Evolutionary conservation across 1,140 invertebrate genomes (phyloP).

Genomic region (Drosophila rhopaloa): DNA sequence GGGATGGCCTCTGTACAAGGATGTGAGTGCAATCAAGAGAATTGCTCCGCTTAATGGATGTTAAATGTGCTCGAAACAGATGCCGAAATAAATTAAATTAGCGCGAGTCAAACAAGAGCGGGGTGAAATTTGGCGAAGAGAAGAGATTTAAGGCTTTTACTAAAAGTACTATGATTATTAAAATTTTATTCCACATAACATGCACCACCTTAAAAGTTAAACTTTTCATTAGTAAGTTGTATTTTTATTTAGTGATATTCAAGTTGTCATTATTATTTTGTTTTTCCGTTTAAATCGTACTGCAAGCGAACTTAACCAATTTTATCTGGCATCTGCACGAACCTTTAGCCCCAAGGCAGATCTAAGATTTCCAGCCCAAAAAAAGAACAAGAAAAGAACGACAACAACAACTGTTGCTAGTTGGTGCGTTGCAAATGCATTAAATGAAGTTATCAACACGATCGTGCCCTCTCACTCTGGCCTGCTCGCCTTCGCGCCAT

Average conservation of each 20-base stretch:
- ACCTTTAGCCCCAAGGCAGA: background rate
- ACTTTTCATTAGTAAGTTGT: background rate
- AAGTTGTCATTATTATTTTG: too few species aligned
- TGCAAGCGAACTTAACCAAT: background rate
- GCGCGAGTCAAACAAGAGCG: constrained; percentile 32
- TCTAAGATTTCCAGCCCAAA: constrained; percentile 6
- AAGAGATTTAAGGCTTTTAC: background rate
- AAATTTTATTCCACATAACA: too few species aligned
- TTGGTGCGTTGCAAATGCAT: constrained; percentile 69
- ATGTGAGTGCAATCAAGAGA: constrained; percentile 76
- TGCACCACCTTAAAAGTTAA: too few species aligned
- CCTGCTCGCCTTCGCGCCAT: constrained; percentile 12
- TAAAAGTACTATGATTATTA: background rate
- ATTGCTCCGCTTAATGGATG: constrained; percentile 80
- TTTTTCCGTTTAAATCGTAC: background rate
- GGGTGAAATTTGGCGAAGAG: constrained; percentile 6
- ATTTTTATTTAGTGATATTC: too few species aligned
- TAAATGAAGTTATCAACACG: constrained; percentile 76
- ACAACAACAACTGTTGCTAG: constrained; percentile 63
- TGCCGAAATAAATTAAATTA: constrained; percentile 83
- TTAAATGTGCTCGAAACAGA: constrained; percentile 81
- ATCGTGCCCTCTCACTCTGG: constrained; percentile 22
- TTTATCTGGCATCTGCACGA: background rate
- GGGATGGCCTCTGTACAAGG: constrained; percentile 27
- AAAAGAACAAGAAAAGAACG: constrained; percentile 9